Conservation (phyloP, 2,113 vertebrate genomes). For the Eublepharis macularius region DNA sequence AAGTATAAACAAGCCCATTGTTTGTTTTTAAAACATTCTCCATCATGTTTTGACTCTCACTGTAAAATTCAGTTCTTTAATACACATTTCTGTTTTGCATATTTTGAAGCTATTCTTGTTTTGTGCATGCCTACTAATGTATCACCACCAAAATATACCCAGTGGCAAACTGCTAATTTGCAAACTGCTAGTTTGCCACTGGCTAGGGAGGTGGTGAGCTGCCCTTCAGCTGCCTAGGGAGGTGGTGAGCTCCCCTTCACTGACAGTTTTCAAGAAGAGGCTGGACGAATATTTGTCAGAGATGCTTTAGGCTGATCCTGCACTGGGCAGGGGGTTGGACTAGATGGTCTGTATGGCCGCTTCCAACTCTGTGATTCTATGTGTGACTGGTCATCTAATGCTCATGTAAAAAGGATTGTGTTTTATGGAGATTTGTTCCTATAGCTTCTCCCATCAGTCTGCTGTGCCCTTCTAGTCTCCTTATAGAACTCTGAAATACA, state of each 20-base stretch:
- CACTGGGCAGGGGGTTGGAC: too few relatives aligned
- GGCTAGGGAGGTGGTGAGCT: too few relatives aligned
- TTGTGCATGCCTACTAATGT: not conserved
- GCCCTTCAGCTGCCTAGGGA: too few relatives aligned
- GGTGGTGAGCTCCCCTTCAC: too few relatives aligned
- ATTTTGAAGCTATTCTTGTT: not conserved
- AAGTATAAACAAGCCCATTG: not conserved
- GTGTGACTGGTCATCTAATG: too few relatives aligned
- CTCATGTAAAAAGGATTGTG: not conserved
- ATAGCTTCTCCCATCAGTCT: not conserved
- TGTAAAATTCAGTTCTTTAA: not conserved
- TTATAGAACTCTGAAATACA: not conserved
- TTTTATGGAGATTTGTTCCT: not conserved
- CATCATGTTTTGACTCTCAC: not conserved
- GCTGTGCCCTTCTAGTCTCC: not conserved
- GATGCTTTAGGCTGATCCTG: too few relatives aligned
- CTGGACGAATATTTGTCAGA: too few relatives aligned
- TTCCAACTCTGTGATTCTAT: too few relatives aligned
- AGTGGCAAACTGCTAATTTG: not conserved
- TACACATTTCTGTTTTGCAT: not conserved
- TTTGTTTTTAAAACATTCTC: not conserved
- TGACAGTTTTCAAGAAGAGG: too few relatives aligned
- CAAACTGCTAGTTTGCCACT: too few relatives aligned
- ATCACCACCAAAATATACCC: not conserved
- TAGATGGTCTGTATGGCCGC: too few relatives aligned